Evolutionary conservation across 2,113 vertebrate species (phyloP).

Genomic region (Tupaia chinensis): DNA sequence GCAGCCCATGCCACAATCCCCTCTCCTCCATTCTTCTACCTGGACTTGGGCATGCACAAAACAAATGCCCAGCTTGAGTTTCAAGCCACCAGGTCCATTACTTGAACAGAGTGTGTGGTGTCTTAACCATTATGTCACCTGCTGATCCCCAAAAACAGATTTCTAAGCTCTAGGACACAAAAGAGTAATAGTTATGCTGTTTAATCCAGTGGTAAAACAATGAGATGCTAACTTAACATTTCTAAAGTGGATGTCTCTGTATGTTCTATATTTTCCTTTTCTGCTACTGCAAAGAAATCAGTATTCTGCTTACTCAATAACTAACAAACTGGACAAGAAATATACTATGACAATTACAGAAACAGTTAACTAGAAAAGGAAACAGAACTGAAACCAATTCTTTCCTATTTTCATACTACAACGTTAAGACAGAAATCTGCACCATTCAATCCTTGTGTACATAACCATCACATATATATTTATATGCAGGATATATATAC

Average conservation of each 20-base stretch:
- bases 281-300: background rate
- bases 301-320: conserved; percentile 28
- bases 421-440: background rate
- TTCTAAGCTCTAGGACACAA: conserved; percentile 15
- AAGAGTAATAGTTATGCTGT: background rate
- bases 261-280: background rate
- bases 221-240: background rate
- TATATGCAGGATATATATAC: background rate
- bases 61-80: too few species aligned
- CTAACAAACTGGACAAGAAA: background rate
- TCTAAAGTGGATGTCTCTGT: background rate
- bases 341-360: conserved; percentile 1
- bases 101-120: too few species aligned
- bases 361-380: conserved; percentile 23
- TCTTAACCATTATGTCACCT: too few species aligned
- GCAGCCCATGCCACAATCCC: too few species aligned
- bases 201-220: background rate
- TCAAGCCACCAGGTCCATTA: too few species aligned
- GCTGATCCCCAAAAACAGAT: too few species aligned
- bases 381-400: conserved; percentile 28
- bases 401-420: background rate
- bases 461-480: background rate
- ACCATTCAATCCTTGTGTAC: background rate
- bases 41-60: too few species aligned
- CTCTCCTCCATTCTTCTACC: too few species aligned